Conservation (phyloP, 2,888 invertebrate species). For the Carcina quercana region DNA sequence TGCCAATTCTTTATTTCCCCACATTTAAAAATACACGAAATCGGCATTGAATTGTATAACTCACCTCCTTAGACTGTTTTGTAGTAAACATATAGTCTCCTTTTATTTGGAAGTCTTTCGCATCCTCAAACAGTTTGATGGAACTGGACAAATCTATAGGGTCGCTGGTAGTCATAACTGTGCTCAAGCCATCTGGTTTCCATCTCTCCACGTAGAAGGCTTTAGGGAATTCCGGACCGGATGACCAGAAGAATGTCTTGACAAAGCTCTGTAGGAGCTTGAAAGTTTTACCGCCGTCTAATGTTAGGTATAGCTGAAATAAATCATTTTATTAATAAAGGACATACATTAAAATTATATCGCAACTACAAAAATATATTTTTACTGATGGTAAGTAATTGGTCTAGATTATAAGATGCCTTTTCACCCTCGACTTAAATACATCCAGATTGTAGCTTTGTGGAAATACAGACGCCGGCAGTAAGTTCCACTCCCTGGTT, state of each 20-base stretch:
- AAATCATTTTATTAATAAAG: slow-evolving; percentile 8
- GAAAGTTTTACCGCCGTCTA: slow-evolving; percentile 85
- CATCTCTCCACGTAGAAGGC: slow-evolving; percentile 81
- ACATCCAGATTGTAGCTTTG: too few species aligned
- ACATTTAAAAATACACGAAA: too few species aligned
- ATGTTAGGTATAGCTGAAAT: slow-evolving; percentile 83
- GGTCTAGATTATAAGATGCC: too few species aligned
- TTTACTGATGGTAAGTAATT: too few species aligned
- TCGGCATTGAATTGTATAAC: too few species aligned
- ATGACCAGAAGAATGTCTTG: slow-evolving; percentile 85
- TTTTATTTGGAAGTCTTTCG: slow-evolving; percentile 87
- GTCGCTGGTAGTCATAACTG: slow-evolving; percentile 79
- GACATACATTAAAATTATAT: too few species aligned
- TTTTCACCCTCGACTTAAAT: too few species aligned
- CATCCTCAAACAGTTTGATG: slow-evolving; percentile 75
- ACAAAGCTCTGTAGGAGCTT: slow-evolving; percentile 80
- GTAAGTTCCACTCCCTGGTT: too few species aligned
- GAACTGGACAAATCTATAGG: slow-evolving; percentile 68
- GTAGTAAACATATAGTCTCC: slow-evolving; percentile 92
- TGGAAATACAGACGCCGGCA: too few species aligned
- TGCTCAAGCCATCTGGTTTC: slow-evolving; percentile 76
- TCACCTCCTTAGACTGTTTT: slow-evolving; percentile 76
- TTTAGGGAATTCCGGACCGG: slow-evolving; percentile 57
- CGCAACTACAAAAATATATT: too few species aligned
- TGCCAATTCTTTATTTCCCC: too few species aligned